phyloP scores from a whole-genome alignment of 2,888 invertebrate genomes.

The Drosophila lacicola region DNA sequence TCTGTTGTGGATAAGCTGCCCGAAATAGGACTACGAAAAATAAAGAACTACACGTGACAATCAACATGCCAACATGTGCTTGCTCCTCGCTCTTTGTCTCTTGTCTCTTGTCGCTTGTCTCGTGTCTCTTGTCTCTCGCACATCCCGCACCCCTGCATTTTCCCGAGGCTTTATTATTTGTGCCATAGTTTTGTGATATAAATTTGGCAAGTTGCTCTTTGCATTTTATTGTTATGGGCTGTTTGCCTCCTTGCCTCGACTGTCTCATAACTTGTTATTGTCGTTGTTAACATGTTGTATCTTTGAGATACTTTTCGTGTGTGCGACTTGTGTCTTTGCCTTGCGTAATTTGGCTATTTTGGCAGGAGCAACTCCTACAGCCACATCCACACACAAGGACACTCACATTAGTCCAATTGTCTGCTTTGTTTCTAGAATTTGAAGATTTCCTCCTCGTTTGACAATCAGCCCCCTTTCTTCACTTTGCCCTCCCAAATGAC shows the following conservation, averaged over 20 bases:
- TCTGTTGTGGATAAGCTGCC: constrained; percentile 50
- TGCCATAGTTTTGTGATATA: constrained; percentile 72
- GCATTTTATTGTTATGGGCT: constrained; percentile 72
- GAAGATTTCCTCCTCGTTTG: constrained; percentile 26
- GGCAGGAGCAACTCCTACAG: constrained; percentile 17
- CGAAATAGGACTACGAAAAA: constrained; percentile 38
- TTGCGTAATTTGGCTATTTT: constrained; percentile 54
- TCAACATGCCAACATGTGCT: constrained; percentile 70
- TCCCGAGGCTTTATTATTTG: constrained; percentile 57
- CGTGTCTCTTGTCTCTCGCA: constrained; percentile 2
- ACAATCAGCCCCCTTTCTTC: constrained; percentile 15
- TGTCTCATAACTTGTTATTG: constrained; percentile 76
- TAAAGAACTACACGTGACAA: constrained; percentile 60
- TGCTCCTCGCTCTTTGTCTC: constrained; percentile 28
- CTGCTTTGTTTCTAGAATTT: constrained; percentile 28
- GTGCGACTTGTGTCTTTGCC: constrained; percentile 7
- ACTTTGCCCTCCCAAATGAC: not conserved
- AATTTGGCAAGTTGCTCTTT: constrained; percentile 67
- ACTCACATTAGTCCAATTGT: constrained; percentile 38
- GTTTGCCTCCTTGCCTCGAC: constrained; percentile 27
- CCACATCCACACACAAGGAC: not conserved
- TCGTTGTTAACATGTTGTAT: constrained; percentile 74
- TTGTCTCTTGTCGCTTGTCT: not conserved
- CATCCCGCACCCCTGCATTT: not conserved
- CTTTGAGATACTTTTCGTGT: constrained; percentile 39